A percentile compares a stretch with the other conserved stretches of the same genome.
phyloP scores from a whole-genome alignment of 2,888 invertebrate genomes.

The Slavum lentiscoides region DNA sequence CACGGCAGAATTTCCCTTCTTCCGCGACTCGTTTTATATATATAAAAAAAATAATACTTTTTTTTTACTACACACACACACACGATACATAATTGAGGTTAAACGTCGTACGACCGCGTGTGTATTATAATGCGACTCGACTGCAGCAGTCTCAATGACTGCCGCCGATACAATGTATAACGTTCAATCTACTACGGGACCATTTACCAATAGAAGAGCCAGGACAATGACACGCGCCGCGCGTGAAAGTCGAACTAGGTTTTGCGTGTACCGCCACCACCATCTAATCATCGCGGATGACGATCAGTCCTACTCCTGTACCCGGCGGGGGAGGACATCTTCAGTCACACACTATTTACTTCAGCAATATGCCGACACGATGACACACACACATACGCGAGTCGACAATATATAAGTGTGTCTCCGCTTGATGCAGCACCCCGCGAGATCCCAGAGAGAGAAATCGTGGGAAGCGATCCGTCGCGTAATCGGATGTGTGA shows the following conservation, averaged over 20 bases:
- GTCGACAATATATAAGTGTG: neutral
- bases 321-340: no score
- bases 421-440: no score
- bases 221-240: no score
- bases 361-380: no score
- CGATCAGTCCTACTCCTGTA: no score
- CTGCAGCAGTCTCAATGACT: neutral
- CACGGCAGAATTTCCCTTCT: no score
- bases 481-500: no score
- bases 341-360: no score
- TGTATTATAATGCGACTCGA: no score
- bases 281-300: no score
- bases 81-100: neutral
- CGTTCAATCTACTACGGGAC: neutral
- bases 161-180: neutral
- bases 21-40: neutral
- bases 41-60: neutral
- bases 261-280: no score
- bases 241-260: no score
- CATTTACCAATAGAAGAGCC: neutral
- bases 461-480: conserved; percentile 29
- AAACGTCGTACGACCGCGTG: neutral
- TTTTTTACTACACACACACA: neutral
- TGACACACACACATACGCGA: neutral
- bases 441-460: neutral